Conservation (phyloP, 2,113 vertebrate genomes). For the Erythrocercus mccallii region DNA sequence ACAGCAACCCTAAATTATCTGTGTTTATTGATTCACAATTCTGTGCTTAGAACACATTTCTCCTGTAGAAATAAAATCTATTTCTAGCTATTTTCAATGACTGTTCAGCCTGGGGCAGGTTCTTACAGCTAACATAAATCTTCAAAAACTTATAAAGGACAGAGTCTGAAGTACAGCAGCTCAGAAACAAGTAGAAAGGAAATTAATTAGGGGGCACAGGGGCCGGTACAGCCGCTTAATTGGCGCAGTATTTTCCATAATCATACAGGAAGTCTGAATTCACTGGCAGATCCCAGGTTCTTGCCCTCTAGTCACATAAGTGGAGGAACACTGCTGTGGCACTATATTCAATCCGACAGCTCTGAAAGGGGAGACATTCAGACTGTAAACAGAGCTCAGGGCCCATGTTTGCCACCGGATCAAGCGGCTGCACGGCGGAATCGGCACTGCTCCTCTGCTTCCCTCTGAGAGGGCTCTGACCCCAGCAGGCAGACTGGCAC, state of each 20-base stretch:
- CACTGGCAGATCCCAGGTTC: background rate
- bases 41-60: background rate
- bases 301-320: background rate
- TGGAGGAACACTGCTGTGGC: background rate
- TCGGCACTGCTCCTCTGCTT: background rate
- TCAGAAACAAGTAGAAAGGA: background rate
- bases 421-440: rapidly evolving
- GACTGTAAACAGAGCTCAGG: conserved; percentile 21
- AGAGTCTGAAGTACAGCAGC: background rate
- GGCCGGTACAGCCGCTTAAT: background rate
- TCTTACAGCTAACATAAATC: background rate
- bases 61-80: background rate
- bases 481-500: background rate
- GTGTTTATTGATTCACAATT: background rate
- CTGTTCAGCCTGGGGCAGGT: background rate
- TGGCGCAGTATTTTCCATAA: background rate
- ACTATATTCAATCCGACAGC: background rate
- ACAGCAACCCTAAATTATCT: background rate
- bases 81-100: background rate
- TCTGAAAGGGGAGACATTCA: background rate
- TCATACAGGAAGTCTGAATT: background rate
- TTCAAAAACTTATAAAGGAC: background rate
- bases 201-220: conserved; percentile 16
- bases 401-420: background rate
- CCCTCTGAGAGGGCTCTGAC: background rate